Evolutionary conservation across 1,140 invertebrate species (phyloP).

Genomic region (Megalonaias nervosa): DNA sequence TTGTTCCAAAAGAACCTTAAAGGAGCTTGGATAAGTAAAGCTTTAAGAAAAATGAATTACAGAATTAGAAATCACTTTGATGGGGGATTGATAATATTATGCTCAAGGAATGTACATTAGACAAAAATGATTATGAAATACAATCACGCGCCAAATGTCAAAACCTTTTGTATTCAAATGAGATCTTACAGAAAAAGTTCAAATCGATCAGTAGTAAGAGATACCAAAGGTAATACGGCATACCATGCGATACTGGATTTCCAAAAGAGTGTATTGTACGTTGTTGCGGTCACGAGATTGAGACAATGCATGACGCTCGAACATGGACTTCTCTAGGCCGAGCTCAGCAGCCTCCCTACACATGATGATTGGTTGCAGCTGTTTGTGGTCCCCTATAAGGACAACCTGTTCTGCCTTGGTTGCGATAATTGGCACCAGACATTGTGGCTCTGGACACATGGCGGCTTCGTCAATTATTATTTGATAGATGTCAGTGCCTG

Average conservation of each 20-base stretch:
- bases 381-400: conserved; percentile 65
- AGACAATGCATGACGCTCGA: conserved; percentile 55
- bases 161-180: too few species aligned
- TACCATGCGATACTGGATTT: conserved; percentile 66
- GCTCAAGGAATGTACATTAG: too few species aligned
- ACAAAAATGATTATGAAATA: too few species aligned
- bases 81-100: too few species aligned
- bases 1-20: too few species aligned
- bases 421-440: conserved; percentile 55
- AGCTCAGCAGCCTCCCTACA: conserved; percentile 49
- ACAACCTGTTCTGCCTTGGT: conserved; percentile 59
- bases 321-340: conserved; percentile 60
- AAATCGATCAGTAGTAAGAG: too few species aligned
- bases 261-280: conserved; percentile 40
- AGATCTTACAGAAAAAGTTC: too few species aligned
- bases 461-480: conserved; percentile 64
- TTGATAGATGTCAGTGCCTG: conserved; percentile 34
- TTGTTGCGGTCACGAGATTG: conserved; percentile 15
- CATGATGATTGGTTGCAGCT: conserved; percentile 59
- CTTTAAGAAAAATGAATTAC: too few species aligned
- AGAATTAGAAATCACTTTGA: too few species aligned
- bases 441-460: conserved; percentile 66
- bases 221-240: too few species aligned
- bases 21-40: too few species aligned
- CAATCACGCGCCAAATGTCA: too few species aligned